Evolutionary conservation across 1,140 invertebrate genomes (phyloP).

Genomic region (Centruroides vittatus): DNA sequence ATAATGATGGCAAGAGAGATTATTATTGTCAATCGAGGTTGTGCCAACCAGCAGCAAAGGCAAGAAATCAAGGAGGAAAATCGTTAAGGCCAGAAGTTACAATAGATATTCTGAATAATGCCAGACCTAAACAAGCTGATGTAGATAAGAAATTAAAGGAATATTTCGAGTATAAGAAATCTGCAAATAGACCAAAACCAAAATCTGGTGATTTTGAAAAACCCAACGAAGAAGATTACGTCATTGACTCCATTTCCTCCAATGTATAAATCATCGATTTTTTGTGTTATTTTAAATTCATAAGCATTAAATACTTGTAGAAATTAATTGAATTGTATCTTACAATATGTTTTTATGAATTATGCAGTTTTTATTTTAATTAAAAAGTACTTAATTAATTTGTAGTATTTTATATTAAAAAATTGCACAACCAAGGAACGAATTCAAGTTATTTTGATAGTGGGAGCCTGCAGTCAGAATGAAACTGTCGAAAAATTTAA

Average conservation of each 20-base stretch:
- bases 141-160: slow-evolving; percentile 7
- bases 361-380: too few relatives aligned
- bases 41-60: slow-evolving; percentile 40
- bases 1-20: slow-evolving; percentile 42
- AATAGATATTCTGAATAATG: slow-evolving; percentile 11
- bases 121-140: slow-evolving; percentile 4
- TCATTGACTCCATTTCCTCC: slow-evolving; percentile 10
- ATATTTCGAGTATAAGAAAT: slow-evolving; percentile 9
- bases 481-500: too few relatives aligned
- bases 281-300: too few relatives aligned
- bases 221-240: slow-evolving; percentile 11
- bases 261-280: not conserved
- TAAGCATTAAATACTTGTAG: too few relatives aligned
- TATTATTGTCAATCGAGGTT: slow-evolving; percentile 58
- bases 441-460: too few relatives aligned
- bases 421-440: too few relatives aligned
- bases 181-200: not conserved
- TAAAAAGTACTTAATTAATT: too few relatives aligned
- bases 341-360: too few relatives aligned
- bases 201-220: slow-evolving; percentile 4
- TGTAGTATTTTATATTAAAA: too few relatives aligned
- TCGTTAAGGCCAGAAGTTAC: slow-evolving; percentile 1
- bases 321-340: too few relatives aligned
- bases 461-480: too few relatives aligned
- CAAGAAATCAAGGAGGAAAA: not conserved